Percentiles rank a stretch among this genome's conserved stretches.
Evolutionary conservation across 2,797 vertebrate genomes (phyloP).

Genomic region (Syngnathus acus): DNA sequence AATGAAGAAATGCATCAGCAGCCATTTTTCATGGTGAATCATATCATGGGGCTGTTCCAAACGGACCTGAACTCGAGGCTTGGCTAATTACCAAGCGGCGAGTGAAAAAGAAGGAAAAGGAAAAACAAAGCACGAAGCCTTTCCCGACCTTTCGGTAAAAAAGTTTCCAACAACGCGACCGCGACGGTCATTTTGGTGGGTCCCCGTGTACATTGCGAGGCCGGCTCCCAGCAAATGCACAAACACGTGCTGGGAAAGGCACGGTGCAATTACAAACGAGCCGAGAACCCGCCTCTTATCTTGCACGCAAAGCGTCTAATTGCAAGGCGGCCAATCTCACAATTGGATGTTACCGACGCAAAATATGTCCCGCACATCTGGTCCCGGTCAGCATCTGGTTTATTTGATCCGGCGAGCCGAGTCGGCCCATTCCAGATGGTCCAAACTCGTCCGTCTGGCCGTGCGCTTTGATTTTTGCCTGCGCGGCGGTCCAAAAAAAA

Average conservation of each 20-base stretch:
- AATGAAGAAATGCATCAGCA: slow-evolving; percentile 13
- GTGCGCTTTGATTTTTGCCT: not conserved
- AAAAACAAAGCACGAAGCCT: too few species aligned
- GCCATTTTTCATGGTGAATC: too few species aligned
- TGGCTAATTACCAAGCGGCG: too few species aligned
- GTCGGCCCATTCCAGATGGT: slow-evolving; percentile 3
- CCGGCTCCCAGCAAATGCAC: slow-evolving; percentile 31
- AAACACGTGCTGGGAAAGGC: slow-evolving; percentile 33
- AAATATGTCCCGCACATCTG: slow-evolving; percentile 8
- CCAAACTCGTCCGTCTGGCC: not conserved
- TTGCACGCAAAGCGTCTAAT: slow-evolving; percentile 18
- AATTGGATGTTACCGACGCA: not conserved
- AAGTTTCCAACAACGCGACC: slow-evolving; percentile 36
- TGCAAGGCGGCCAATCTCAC: slow-evolving; percentile 7
- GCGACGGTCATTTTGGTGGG: slow-evolving; percentile 4
- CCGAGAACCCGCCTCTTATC: slow-evolving; percentile 15
- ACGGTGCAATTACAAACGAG: slow-evolving; percentile 1
- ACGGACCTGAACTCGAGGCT: too few species aligned
- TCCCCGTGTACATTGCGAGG: slow-evolving; percentile 3
- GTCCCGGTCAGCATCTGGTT: slow-evolving; percentile 10
- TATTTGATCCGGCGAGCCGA: slow-evolving; percentile 5
- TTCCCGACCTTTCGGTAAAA: too few species aligned
- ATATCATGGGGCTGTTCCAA: too few species aligned
- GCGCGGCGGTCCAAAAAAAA: too few species aligned
- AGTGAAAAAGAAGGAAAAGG: too few species aligned